Evolutionary conservation across 2,888 invertebrate species (phyloP).

Genomic region (Nymphalis polychloros): DNA sequence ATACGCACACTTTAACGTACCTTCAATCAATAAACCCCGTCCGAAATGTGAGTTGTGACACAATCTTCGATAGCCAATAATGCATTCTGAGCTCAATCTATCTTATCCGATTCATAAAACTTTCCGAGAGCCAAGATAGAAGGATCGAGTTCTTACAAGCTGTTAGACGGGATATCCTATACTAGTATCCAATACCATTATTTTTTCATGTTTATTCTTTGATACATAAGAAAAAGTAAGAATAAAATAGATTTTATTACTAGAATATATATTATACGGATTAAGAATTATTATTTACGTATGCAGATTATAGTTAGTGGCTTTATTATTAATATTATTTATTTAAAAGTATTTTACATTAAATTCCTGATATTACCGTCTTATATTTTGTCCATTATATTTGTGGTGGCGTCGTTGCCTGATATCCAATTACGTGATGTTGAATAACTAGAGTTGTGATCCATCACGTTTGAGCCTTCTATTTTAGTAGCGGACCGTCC

Average conservation of each 20-base stretch:
- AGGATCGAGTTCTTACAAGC: slow-evolving; percentile 60
- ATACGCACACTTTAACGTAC: slow-evolving; percentile 10
- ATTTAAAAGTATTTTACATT: too few species aligned
- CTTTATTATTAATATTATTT: too few species aligned
- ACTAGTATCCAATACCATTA: slow-evolving; percentile 25
- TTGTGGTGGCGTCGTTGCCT: slow-evolving; percentile 18
- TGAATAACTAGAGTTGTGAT: slow-evolving; percentile 34
- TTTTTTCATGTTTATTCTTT: slow-evolving; percentile 10
- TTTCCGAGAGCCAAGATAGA: slow-evolving; percentile 59
- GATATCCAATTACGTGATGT: slow-evolving; percentile 35
- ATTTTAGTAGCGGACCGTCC: slow-evolving; percentile 21
- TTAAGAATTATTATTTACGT: too few species aligned
- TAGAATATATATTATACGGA: too few species aligned
- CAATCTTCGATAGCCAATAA: slow-evolving; percentile 71
- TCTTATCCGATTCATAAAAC: slow-evolving; percentile 72
- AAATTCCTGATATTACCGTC: not conserved
- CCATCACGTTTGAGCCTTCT: slow-evolving; percentile 35
- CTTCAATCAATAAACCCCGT: slow-evolving; percentile 34
- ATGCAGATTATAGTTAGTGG: too few species aligned
- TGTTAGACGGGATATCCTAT: slow-evolving; percentile 45
- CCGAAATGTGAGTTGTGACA: slow-evolving; percentile 49
- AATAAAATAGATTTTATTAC: not conserved
- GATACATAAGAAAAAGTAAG: not conserved
- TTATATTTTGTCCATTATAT: slow-evolving; percentile 16
- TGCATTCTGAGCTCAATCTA: slow-evolving; percentile 69